Base-by-base conservation (phyloP, 2,888 invertebrate species). In the Gymnocheta viridis region DNA sequence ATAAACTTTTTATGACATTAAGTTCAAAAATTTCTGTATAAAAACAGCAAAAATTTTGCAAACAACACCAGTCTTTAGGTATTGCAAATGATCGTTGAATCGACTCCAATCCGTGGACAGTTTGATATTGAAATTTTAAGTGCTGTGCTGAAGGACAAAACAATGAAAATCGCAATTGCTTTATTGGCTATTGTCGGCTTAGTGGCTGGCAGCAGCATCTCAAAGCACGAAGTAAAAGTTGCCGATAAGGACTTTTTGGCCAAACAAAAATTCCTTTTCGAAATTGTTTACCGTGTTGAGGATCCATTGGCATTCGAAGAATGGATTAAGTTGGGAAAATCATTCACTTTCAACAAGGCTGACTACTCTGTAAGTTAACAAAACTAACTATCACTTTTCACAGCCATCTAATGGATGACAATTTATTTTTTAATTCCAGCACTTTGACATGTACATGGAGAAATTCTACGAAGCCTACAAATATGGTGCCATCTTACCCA, bases 401-500 rank as follows among this genome's bases (percentile, higher is more conserved):
- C n/a, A n/a, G n/a, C n/a, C n/a, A n/a, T n/a, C n/a, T n/a, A n/a
- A n/a, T n/a, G n/a, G n/a, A n/a, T n/a, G n/a, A n/a, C n/a, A n/a
- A n/a, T n/a, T 1, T 9, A 2, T 0, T 10, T n/a, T 4, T 14
- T 2, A 56, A 12, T 73, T 83, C 1, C 77, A 91, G 90, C 19
- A 74, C 4, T 90, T 73, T 74, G 89, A 89, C 64, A 22, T 44
- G 24, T 72, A 87, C 6, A 87, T 88, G 88, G 74, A 62, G n/a
- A 67, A 86, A n/a, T 88, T 87, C 86, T 86, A 83, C 24, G 73
- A 85, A 19, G 60, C 81, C n/a, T 87, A 84, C 62, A 85, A 86
- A 67, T 58, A 85, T 22, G 86, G 92, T 70, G 93, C 93, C 49
- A 89, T 93, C 72, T 91, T 94, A 62, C 93, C 93, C 12, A 91